Conservation (phyloP, 1,140 invertebrate species). For the Drosophila suzukii region DNA sequence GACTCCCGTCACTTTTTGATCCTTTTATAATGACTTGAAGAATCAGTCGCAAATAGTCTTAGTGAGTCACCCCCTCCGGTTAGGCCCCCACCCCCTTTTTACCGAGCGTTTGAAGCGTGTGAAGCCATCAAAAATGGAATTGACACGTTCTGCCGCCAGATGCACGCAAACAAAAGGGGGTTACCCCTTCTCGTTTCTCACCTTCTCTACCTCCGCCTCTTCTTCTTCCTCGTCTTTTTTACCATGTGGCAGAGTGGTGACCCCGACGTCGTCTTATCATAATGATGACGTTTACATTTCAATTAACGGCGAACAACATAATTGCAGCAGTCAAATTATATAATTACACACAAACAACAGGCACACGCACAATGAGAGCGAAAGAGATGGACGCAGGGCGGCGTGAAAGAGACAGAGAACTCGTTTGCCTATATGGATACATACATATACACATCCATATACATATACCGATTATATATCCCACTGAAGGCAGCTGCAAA, state of each 20-base stretch:
- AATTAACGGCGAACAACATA: slow-evolving; percentile 79
- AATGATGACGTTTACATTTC: slow-evolving; percentile 82
- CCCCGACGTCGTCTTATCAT: slow-evolving; percentile 65
- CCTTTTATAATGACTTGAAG: slow-evolving; percentile 17
- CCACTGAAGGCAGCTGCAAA: slow-evolving; percentile 66
- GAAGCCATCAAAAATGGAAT: slow-evolving; percentile 66
- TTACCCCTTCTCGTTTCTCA: slow-evolving; percentile 2
- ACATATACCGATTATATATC: neutral
- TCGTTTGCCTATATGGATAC: slow-evolving; percentile 25
- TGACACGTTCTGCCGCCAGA: slow-evolving; percentile 54
- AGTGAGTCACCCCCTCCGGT: slow-evolving; percentile 2
- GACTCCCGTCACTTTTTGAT: neutral
- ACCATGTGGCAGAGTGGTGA: slow-evolving; percentile 13
- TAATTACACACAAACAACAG: slow-evolving; percentile 75
- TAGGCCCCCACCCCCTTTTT: neutral
- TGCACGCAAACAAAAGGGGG: slow-evolving; percentile 34
- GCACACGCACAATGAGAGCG: neutral
- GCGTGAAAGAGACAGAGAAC: neutral
- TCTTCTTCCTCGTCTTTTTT: slow-evolving; percentile 10
- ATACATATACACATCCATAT: neutral
- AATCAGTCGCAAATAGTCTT: slow-evolving; percentile 33
- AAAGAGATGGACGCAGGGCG: neutral
- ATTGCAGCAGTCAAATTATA: slow-evolving; percentile 82
- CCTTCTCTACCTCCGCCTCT: neutral
- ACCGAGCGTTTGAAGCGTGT: slow-evolving; percentile 44